Conservation (phyloP, 2,113 vertebrate species). For the Oryzias woworae region DNA sequence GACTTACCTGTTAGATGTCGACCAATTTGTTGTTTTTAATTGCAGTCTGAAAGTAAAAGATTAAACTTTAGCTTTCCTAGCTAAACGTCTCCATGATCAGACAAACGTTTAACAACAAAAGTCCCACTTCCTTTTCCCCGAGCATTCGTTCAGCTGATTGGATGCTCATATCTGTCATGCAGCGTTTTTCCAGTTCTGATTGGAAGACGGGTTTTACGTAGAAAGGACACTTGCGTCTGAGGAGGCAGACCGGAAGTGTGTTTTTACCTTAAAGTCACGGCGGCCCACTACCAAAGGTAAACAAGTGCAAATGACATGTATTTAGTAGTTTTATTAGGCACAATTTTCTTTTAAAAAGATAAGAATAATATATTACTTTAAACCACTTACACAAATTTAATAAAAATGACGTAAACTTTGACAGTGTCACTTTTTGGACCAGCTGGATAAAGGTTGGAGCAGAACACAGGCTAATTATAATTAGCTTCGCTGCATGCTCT, state of each 20-base stretch:
- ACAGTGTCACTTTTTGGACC: neutral
- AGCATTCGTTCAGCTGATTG: conserved; percentile 43
- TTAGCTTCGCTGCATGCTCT: too few relatives aligned
- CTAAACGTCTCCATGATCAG: conserved; percentile 37
- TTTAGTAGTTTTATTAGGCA: neutral
- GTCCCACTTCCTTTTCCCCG: conserved; percentile 29
- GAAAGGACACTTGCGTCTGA: neutral
- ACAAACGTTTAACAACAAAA: neutral
- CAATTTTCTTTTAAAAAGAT: neutral
- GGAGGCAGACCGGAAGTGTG: conserved; percentile 23
- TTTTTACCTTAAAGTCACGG: conserved; percentile 10
- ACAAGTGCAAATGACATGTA: conserved; percentile 16
- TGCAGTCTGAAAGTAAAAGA: neutral
- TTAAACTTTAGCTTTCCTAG: conserved; percentile 17
- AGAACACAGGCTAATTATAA: too few relatives aligned
- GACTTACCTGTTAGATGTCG: conserved; percentile 48
- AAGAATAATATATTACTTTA: neutral
- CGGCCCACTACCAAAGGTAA: conserved; percentile 45
- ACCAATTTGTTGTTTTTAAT: neutral
- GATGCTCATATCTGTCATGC: conserved; percentile 32
- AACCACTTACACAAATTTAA: neutral
- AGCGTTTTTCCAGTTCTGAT: conserved; percentile 31
- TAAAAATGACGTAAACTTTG: neutral
- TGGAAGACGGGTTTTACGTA: conserved; percentile 9
- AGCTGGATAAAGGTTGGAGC: too few relatives aligned